Conservation (phyloP, 2,797 vertebrate genomes). For the Squalus acanthias region DNA sequence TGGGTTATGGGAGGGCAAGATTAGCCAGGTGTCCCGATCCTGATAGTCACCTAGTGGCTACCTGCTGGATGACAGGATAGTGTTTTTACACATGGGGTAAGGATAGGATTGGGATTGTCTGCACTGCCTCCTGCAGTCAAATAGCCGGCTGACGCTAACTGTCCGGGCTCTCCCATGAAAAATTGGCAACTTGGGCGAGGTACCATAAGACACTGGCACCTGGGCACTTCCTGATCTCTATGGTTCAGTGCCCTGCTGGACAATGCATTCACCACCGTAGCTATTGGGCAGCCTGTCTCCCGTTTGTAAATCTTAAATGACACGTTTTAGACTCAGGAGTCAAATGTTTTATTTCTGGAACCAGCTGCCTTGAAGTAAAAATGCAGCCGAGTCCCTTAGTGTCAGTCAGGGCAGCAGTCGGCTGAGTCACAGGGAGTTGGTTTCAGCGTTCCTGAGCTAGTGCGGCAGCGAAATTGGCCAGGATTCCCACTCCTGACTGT, state of each 20-base stretch:
- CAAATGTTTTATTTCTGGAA: neutral
- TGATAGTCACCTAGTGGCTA: neutral
- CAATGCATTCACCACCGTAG: neutral
- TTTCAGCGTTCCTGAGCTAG: neutral
- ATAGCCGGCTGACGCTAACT: neutral
- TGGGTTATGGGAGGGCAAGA: neutral
- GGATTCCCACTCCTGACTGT: neutral
- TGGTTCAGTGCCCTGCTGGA: neutral
- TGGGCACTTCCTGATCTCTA: neutral
- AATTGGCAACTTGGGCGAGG: too few relatives aligned
- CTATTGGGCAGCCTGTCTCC: neutral
- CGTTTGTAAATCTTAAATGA: neutral
- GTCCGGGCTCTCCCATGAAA: neutral
- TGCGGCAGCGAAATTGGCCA: neutral
- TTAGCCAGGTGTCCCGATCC: neutral
- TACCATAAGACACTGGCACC: neutral
- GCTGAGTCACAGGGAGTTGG: neutral
- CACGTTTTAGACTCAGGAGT: neutral
- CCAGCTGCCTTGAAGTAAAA: neutral
- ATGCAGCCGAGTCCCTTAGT: neutral
- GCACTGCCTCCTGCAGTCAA: neutral
- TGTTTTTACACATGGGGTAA: neutral
- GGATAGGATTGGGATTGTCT: neutral
- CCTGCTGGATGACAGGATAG: neutral
- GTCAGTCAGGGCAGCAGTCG: neutral